Percentiles rank a stretch among this genome's conserved stretches.
Evolutionary conservation across 2,888 invertebrate genomes (phyloP).

Genomic region (Lypha dubia): DNA sequence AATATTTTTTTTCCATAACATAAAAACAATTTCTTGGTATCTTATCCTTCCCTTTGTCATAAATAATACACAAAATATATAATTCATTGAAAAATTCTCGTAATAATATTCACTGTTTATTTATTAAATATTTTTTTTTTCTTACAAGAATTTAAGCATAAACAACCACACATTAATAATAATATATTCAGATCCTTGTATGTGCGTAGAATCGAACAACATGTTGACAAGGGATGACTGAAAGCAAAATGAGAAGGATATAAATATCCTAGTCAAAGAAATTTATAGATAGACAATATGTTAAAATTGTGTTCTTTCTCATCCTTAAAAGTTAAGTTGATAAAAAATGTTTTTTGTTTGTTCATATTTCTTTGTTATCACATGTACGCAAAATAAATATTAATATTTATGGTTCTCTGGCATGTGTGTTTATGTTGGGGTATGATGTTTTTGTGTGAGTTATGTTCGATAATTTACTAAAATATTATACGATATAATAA

Average conservation of each 20-base stretch:
- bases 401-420: constrained; percentile 7
- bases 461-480: neutral
- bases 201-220: neutral
- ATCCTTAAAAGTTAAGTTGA: neutral
- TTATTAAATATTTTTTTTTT: constrained; percentile 5
- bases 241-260: neutral
- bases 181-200: neutral
- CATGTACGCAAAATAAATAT: neutral
- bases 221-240: neutral
- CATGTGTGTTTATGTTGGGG: neutral
- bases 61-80: neutral
- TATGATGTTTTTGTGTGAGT: neutral
- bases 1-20: neutral
- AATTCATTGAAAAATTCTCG: neutral
- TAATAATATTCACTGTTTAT: constrained; percentile 8
- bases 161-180: constrained; percentile 15
- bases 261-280: neutral
- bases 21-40: neutral
- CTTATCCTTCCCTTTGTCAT: neutral
- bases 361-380: constrained; percentile 6
- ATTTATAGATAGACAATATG: neutral
- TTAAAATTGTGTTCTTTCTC: neutral
- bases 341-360: neutral
- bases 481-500: too few species aligned
- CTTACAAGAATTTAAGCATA: neutral